A percentile compares a stretch with the other conserved stretches of the same genome.
These are phyloP conservation scores for Motacilla tschutschensis DNA, from an alignment of 2,113 vertebrate genomes.

Conservation along the genomic window DNA sequence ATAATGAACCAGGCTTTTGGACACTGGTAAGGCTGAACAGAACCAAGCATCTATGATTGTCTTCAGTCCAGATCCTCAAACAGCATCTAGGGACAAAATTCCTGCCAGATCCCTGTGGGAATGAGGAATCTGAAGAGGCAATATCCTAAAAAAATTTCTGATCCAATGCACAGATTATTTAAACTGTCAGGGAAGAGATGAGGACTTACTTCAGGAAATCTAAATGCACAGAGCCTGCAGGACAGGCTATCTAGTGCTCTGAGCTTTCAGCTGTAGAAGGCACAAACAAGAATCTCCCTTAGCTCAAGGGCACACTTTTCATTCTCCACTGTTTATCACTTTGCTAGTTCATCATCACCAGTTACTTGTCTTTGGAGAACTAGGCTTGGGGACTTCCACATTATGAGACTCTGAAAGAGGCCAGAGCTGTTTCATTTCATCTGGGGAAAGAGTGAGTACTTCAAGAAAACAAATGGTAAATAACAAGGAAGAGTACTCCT, in stretches of 20 bases:
- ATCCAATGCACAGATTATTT: neutral
- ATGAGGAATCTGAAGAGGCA: neutral
- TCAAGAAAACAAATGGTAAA: neutral
- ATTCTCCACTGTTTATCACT: neutral
- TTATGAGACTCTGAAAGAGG: neutral
- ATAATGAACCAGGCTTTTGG: neutral
- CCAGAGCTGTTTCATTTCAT: neutral
- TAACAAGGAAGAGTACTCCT: neutral
- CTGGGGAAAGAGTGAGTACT: neutral
- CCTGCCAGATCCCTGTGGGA: neutral
- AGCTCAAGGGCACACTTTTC: neutral
- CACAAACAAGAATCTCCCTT: rapidly evolving
- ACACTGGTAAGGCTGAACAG: neutral
- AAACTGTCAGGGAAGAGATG: neutral
- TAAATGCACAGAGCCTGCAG: neutral
- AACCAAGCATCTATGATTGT: neutral
- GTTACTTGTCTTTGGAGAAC: neutral
- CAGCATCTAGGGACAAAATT: neutral
- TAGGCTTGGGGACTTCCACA: neutral
- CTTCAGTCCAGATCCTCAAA: neutral
- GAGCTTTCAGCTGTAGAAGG: neutral
- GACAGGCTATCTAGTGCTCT: neutral
- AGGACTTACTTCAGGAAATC: neutral
- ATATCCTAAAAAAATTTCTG: neutral
- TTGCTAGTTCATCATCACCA: neutral